These are phyloP conservation scores for Paradoxurus hermaphroditus DNA, from an alignment of 2,113 vertebrate species.

Conservation along the genomic window DNA sequence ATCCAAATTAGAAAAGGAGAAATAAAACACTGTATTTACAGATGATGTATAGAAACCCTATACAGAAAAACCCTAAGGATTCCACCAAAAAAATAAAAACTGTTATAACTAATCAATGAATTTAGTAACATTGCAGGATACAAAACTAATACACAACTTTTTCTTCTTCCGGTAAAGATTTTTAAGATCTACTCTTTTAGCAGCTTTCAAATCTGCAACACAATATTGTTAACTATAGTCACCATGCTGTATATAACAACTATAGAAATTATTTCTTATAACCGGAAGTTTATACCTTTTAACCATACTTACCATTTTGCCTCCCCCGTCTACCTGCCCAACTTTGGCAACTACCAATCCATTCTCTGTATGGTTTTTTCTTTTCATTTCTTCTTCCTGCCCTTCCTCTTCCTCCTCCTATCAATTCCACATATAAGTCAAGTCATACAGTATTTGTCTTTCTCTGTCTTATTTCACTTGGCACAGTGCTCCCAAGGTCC, in stretches of 20 bases:
- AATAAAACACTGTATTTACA: neutral
- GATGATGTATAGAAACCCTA: neutral
- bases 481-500: too few relatives aligned
- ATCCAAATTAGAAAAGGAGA: neutral
- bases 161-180: neutral
- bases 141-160: neutral
- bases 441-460: neutral
- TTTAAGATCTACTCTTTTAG: too few relatives aligned
- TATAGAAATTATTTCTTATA: neutral
- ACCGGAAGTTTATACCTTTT: neutral
- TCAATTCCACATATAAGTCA: neutral
- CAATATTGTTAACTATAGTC: too few relatives aligned
- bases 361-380: neutral
- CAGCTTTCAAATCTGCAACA: too few relatives aligned
- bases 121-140: neutral
- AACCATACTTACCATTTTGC: neutral
- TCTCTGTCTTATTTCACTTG: too few relatives aligned
- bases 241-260: neutral
- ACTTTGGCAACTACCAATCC: neutral
- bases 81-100: neutral
- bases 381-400: too few relatives aligned
- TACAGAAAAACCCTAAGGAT: neutral
- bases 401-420: too few relatives aligned
- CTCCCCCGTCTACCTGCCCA: neutral
- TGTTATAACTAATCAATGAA: neutral